A percentile compares a stretch with the other conserved stretches of the same genome.
Evolutionary conservation across 1,140 invertebrate species (phyloP).

Genomic region (Ladona fulva): DNA sequence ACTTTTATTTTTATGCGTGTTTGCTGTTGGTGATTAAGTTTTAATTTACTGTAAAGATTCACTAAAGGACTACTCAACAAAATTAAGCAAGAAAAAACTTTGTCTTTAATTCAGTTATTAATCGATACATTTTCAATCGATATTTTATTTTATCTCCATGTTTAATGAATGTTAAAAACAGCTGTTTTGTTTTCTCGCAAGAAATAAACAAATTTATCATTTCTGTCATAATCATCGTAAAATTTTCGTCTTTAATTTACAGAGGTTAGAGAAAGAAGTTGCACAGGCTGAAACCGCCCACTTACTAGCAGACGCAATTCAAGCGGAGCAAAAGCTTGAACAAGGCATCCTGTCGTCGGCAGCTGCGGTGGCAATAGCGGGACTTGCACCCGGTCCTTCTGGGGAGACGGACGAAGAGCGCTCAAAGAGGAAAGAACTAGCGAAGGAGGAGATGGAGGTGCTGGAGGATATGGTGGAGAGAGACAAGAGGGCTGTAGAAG

Average conservation of each 20-base stretch:
- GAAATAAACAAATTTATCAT: too few relatives aligned
- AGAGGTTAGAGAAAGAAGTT: background rate
- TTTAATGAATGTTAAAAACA: too few relatives aligned
- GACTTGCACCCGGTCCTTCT: background rate
- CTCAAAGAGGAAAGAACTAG: background rate
- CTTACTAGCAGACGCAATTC: background rate
- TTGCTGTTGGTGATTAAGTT: too few relatives aligned
- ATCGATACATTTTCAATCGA: too few relatives aligned
- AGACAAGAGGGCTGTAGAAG: background rate
- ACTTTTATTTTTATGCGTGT: too few relatives aligned
- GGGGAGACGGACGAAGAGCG: background rate
- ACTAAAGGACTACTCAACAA: too few relatives aligned
- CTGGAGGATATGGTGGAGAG: background rate
- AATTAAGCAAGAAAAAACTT: too few relatives aligned
- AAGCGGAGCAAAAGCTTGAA: background rate
- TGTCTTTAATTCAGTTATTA: too few relatives aligned
- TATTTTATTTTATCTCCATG: too few relatives aligned
- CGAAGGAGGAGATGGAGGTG: background rate
- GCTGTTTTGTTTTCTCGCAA: too few relatives aligned
- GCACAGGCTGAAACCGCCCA: background rate
- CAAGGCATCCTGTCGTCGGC: background rate
- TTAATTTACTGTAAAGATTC: too few relatives aligned
- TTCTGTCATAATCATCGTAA: too few relatives aligned
- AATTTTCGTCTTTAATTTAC: background rate
- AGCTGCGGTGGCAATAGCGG: background rate